phyloP scores from a whole-genome alignment of 2,113 vertebrate genomes.

The Phrynosoma platyrhinos region DNA sequence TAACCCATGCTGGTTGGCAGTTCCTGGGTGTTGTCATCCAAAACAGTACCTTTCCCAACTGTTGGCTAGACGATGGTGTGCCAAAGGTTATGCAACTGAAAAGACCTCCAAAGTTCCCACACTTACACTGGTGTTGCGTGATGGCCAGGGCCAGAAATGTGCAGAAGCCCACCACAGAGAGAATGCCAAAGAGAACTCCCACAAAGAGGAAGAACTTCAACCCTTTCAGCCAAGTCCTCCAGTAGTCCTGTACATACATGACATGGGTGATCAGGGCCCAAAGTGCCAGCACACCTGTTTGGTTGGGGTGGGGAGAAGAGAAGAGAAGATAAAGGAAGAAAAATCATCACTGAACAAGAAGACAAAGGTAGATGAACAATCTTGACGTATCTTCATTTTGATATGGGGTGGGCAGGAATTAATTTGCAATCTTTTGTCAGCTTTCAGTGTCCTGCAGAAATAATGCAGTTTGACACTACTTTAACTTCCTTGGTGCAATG shows the following conservation, averaged over 20 bases:
- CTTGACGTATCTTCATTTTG: not conserved
- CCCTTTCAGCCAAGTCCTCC: constrained; percentile 96
- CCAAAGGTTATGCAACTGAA: no score
- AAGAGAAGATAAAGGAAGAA: constrained; percentile 23
- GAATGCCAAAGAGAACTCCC: constrained; percentile 83
- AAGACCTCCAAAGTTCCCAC: no score
- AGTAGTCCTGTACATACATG: constrained; percentile 97
- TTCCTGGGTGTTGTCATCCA: not conserved
- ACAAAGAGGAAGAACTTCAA: constrained; percentile 90
- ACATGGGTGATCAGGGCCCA: constrained; percentile 93
- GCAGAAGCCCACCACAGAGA: constrained; percentile 85
- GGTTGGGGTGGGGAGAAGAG: constrained; percentile 6
- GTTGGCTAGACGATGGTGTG: no score
- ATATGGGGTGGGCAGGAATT: no score
- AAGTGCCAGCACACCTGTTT: constrained; percentile 92
- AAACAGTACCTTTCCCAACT: no score
- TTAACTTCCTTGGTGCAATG: no score
- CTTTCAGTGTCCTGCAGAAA: not conserved
- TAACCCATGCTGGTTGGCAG: not conserved
- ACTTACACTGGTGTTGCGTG: constrained; percentile 87
- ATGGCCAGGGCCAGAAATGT: constrained; percentile 87
- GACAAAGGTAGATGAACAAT: not conserved
- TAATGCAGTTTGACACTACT: no score
- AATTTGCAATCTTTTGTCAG: not conserved
- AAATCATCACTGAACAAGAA: constrained; percentile 23